Evolutionary conservation across 2,797 vertebrate species (phyloP).

Genomic region (Pseudochromis fuscus): DNA sequence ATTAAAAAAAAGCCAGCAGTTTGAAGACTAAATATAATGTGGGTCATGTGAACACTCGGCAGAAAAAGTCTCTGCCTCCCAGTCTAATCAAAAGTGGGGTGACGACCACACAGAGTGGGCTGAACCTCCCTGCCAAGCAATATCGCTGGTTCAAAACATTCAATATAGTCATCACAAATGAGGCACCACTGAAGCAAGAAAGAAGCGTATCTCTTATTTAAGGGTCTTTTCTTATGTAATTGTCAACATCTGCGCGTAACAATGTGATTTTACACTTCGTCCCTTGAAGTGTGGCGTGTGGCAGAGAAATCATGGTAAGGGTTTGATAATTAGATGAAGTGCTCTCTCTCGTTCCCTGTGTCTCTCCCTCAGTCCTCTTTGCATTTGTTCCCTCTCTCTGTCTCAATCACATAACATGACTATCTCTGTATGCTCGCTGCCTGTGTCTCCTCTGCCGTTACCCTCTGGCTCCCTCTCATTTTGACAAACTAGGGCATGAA

Average conservation of each 20-base stretch:
- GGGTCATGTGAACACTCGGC: slow-evolving; percentile 14
- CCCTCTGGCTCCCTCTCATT: slow-evolving; percentile 78
- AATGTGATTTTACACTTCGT: slow-evolving; percentile 66
- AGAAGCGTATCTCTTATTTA: slow-evolving; percentile 34
- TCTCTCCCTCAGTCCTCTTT: slow-evolving; percentile 50
- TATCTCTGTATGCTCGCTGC: slow-evolving; percentile 54
- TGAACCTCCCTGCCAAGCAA: slow-evolving; percentile 8
- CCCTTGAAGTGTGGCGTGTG: slow-evolving; percentile 61
- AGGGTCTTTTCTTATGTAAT: slow-evolving; percentile 55
- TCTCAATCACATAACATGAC: slow-evolving; percentile 67
- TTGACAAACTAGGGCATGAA: slow-evolving; percentile 83
- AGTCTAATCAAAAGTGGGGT: slow-evolving; percentile 25
- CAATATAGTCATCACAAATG: slow-evolving; percentile 38
- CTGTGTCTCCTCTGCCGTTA: slow-evolving; percentile 69
- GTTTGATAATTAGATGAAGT: slow-evolving; percentile 73
- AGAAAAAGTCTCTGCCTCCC: background rate
- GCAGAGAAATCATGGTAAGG: slow-evolving; percentile 50
- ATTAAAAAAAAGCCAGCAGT: background rate
- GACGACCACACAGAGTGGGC: slow-evolving; percentile 20
- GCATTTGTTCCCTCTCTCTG: slow-evolving; percentile 49
- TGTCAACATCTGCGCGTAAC: slow-evolving; percentile 66
- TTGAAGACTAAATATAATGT: background rate
- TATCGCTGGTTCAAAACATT: slow-evolving; percentile 1
- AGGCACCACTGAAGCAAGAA: slow-evolving; percentile 15
- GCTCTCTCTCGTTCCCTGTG: slow-evolving; percentile 46